Evolutionary conservation across 2,888 invertebrate species (phyloP).

Genomic region (Scrobipalpa atriplicella): DNA sequence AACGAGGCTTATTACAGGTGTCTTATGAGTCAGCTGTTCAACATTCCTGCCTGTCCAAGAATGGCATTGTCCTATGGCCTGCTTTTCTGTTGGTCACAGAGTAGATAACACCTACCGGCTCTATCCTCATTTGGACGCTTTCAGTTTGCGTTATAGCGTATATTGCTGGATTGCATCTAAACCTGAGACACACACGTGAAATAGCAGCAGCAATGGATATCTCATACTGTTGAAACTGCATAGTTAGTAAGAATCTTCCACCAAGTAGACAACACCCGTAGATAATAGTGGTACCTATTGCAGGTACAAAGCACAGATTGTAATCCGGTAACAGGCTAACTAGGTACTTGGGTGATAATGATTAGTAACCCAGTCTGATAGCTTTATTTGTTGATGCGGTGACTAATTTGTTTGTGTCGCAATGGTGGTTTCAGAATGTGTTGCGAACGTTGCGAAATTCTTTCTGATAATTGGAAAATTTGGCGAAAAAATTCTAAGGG

Average conservation of each 20-base stretch:
- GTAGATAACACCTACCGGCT: background rate
- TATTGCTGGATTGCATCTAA: background rate
- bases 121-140: background rate
- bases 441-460: background rate
- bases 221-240: background rate
- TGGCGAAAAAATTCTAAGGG: too few species aligned
- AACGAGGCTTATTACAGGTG: conserved; percentile 6
- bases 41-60: conserved; percentile 1
- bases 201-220: background rate
- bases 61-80: conserved; percentile 11
- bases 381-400: background rate
- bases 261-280: background rate
- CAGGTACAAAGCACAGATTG: conserved; percentile 7
- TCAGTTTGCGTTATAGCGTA: background rate
- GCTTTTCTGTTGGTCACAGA: conserved; percentile 7
- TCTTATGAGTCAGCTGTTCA: conserved; percentile 1
- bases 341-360: conserved; percentile 14
- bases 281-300: conserved; percentile 2
- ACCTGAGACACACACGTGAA: too few species aligned
- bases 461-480: background rate
- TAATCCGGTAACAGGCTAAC: background rate
- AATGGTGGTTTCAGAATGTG: background rate
- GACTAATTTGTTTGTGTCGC: background rate
- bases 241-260: background rate
- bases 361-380: conserved; percentile 2